These are phyloP conservation scores for Orchestes rusci DNA, from an alignment of 2,888 invertebrate genomes.

Conservation along the genomic window DNA sequence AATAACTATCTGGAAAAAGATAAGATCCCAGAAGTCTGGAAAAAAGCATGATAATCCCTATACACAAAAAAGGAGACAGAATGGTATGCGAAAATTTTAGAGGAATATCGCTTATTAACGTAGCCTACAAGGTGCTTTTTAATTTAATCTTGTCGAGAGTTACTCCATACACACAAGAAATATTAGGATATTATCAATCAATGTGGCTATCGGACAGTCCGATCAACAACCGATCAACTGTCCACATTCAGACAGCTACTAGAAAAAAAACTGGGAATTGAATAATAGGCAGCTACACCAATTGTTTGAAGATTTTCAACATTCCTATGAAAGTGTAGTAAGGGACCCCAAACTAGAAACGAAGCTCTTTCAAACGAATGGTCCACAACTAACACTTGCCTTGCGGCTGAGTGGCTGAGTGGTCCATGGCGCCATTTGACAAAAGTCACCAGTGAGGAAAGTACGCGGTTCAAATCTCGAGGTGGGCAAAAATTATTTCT, in stretches of 20 bases:
- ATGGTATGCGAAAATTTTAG: slow-evolving; percentile 12
- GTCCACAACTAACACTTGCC: slow-evolving; percentile 3
- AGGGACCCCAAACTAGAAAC: no score
- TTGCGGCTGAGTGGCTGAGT: no score
- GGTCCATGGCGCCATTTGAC: no score
- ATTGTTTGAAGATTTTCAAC: slow-evolving; percentile 6
- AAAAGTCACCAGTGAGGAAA: no score
- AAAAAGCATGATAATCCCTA: slow-evolving; percentile 10
- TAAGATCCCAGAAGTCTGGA: slow-evolving; percentile 10
- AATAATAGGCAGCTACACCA: slow-evolving; percentile 8
- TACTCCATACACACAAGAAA: background rate
- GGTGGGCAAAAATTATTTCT: no score
- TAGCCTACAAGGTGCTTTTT: slow-evolving; percentile 8
- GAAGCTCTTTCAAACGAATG: slow-evolving; percentile 8
- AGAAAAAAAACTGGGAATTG: slow-evolving; percentile 10
- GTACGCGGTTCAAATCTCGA: no score
- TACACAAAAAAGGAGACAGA: slow-evolving; percentile 10
- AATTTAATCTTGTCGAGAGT: slow-evolving; percentile 7
- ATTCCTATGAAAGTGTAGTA: no score
- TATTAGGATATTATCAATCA: no score
- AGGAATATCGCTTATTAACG: slow-evolving; percentile 4
- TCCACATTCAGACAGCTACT: no score
- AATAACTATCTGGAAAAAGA: slow-evolving; percentile 11
- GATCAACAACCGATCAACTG: no score
- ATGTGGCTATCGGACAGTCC: no score